phyloP scores from a whole-genome alignment of 2,888 invertebrate genomes.

The Spilarctia lutea region DNA sequence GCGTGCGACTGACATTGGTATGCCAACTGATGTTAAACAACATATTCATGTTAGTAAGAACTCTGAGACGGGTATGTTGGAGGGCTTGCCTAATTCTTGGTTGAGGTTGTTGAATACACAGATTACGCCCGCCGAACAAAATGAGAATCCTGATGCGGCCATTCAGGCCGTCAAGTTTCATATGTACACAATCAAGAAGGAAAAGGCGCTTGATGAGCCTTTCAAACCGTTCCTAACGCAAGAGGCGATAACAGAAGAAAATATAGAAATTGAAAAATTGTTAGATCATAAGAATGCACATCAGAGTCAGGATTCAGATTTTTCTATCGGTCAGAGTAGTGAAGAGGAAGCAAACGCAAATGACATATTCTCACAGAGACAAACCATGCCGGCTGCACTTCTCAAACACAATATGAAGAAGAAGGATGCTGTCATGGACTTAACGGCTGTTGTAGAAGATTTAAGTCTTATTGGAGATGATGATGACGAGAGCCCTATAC shows the following conservation, averaged over 20 bases:
- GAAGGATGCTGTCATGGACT: constrained; percentile 74
- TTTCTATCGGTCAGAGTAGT: constrained; percentile 84
- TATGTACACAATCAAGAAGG: constrained; percentile 94
- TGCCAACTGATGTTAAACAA: constrained; percentile 94
- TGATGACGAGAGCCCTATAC: constrained; percentile 85
- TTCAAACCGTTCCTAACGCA: constrained; percentile 94
- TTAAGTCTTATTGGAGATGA: constrained; percentile 78
- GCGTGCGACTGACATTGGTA: constrained; percentile 90
- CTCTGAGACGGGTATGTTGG: constrained; percentile 92
- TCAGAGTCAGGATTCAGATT: constrained; percentile 88
- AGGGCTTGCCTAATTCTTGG: constrained; percentile 95
- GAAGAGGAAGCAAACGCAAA: constrained; percentile 83
- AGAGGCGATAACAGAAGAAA: constrained; percentile 93
- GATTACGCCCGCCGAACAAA: constrained; percentile 94
- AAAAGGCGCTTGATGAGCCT: constrained; percentile 90
- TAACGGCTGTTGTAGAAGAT: constrained; percentile 76
- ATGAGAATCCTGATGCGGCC: constrained; percentile 95
- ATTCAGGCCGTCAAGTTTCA: constrained; percentile 96
- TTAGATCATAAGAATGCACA: constrained; percentile 91
- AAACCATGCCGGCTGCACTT: constrained; percentile 87
- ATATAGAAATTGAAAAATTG: constrained; percentile 92
- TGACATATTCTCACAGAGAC: constrained; percentile 72
- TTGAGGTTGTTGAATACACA: constrained; percentile 92
- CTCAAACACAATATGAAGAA: constrained; percentile 76
- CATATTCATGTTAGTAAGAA: constrained; percentile 96